Evolutionary conservation across 1,140 invertebrate genomes (phyloP).

Genomic region (Caenorhabditis briggsae): DNA sequence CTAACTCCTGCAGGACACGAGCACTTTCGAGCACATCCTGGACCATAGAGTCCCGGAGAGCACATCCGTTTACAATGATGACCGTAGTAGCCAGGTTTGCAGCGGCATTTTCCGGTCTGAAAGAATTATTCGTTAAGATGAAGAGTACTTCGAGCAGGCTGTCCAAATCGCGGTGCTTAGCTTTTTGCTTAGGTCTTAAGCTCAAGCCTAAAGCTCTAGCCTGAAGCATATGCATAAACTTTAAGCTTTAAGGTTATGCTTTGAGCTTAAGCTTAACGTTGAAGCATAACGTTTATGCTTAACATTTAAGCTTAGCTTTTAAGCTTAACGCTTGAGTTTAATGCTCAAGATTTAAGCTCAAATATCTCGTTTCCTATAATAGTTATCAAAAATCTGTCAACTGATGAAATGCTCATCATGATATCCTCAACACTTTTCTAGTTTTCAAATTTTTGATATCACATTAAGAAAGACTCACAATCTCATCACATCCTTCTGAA

Average conservation of each 20-base stretch:
- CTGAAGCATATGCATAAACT: neutral
- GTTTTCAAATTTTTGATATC: neutral
- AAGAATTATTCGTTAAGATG: too few relatives aligned
- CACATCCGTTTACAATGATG: conserved; percentile 68
- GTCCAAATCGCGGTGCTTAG: too few relatives aligned
- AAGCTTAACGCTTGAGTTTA: too few relatives aligned
- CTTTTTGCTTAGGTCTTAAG: too few relatives aligned
- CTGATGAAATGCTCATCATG: too few relatives aligned
- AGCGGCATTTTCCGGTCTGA: conserved; percentile 86
- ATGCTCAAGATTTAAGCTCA: too few relatives aligned
- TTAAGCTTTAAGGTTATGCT: neutral
- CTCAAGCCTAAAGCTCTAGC: neutral
- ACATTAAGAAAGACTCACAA: conserved; percentile 80
- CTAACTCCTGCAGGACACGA: conserved; percentile 84
- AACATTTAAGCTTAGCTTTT: too few relatives aligned
- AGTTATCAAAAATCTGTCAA: too few relatives aligned
- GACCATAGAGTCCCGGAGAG: conserved; percentile 80
- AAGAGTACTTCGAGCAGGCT: too few relatives aligned
- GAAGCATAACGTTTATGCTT: too few relatives aligned
- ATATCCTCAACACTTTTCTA: too few relatives aligned
- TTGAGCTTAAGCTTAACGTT: neutral
- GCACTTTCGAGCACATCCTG: conserved; percentile 87
- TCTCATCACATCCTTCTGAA: conserved; percentile 80
- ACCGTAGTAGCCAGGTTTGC: conserved; percentile 82
- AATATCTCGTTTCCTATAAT: too few relatives aligned